A percentile compares a stretch with the other conserved stretches of the same genome.
Evolutionary conservation across 1,140 invertebrate species (phyloP).

Genomic region (Nephila pilipes): DNA sequence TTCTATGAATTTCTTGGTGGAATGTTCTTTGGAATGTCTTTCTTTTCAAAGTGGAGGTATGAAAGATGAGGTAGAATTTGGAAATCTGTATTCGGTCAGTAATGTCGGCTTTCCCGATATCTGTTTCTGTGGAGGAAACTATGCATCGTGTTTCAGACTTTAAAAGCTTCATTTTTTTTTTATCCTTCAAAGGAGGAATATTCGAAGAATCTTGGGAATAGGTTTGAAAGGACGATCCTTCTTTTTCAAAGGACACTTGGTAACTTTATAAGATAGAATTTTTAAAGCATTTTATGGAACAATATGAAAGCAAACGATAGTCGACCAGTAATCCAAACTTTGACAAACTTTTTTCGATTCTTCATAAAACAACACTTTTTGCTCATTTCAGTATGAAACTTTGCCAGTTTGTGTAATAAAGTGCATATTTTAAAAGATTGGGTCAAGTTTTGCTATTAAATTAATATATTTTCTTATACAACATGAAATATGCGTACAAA

Average conservation of each 20-base stretch:
- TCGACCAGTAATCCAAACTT: no score
- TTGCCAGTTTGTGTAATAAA: no score
- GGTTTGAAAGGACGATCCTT: background rate
- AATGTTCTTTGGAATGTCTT: background rate
- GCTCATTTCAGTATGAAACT: no score
- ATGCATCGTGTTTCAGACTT: background rate
- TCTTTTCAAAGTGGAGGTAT: background rate
- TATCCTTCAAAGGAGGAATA: background rate
- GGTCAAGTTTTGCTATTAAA: no score
- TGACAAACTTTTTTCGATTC: no score
- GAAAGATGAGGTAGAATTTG: conserved; percentile 19
- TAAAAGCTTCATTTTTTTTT: background rate
- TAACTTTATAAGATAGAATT: background rate
- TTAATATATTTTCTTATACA: no score
- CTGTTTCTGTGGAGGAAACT: background rate
- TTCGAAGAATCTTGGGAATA: background rate
- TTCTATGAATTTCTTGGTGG: conserved; percentile 26
- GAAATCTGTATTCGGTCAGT: conserved; percentile 28
- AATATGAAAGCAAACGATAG: no score
- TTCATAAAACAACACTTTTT: no score
- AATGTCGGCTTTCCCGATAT: conserved; percentile 41
- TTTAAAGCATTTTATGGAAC: background rate
- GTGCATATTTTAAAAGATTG: no score
- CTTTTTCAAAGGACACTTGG: background rate
- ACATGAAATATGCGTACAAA: no score